These are phyloP conservation scores for Okapia johnstoni DNA, from an alignment of 2,113 vertebrate species.

Conservation along the genomic window DNA sequence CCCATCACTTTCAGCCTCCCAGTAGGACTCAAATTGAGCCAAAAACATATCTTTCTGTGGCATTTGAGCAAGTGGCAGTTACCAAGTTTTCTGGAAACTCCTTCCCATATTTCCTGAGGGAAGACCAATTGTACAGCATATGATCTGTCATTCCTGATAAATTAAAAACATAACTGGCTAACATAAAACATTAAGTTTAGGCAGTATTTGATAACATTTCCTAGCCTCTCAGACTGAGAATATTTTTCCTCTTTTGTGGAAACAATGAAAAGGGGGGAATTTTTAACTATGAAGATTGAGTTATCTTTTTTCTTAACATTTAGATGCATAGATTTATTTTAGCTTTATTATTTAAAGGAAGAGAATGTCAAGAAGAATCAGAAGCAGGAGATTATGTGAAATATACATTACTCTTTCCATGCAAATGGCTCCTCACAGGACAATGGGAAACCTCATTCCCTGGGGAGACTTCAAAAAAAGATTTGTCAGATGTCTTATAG, in stretches of 20 bases:
- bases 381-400: not conserved
- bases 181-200: not conserved
- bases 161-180: not conserved
- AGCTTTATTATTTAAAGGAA: slow-evolving; percentile 27
- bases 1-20: not conserved
- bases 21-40: not conserved
- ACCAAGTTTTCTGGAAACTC: not conserved
- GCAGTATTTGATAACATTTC: not conserved
- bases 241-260: not conserved
- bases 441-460: not conserved
- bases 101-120: not conserved
- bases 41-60: not conserved
- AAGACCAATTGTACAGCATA: not conserved
- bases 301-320: slow-evolving; percentile 5
- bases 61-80: not conserved
- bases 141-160: not conserved
- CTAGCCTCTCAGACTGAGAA: not conserved
- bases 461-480: not conserved
- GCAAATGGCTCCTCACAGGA: not conserved
- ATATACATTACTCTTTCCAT: not conserved
- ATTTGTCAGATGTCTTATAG: slow-evolving; percentile 13
- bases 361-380: not conserved
- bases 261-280: not conserved
- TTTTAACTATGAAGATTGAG: not conserved
- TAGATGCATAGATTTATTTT: not conserved